Conservation (phyloP, 2,113 vertebrate genomes). For the Menura novaehollandiae region DNA sequence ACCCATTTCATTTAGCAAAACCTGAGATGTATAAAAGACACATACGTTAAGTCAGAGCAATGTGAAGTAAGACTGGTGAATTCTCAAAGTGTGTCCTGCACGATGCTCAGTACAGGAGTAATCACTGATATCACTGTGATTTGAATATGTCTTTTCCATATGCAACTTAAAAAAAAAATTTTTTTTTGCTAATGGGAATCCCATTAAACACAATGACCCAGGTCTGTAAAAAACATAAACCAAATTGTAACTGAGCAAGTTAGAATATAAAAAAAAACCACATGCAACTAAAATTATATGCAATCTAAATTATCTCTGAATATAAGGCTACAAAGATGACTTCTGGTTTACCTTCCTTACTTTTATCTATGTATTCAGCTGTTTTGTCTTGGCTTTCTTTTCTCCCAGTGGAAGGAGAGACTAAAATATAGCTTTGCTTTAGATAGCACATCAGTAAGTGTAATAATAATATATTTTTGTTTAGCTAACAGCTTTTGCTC, state of each 20-base stretch:
- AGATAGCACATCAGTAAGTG: slow-evolving; percentile 36
- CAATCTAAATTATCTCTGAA: neutral
- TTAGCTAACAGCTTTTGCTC: slow-evolving; percentile 59
- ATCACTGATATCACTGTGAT: neutral
- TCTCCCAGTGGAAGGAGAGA: neutral
- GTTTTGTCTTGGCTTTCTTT: slow-evolving; percentile 33
- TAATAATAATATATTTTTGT: slow-evolving; percentile 37
- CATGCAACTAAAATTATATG: neutral
- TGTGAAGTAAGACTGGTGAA: neutral
- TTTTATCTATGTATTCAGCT: slow-evolving; percentile 12
- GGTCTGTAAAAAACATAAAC: neutral
- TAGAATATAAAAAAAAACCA: neutral
- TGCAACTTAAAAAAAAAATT: neutral
- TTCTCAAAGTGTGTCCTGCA: neutral
- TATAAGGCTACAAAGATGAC: neutral
- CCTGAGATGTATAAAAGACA: neutral
- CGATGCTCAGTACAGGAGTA: neutral
- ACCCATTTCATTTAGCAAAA: neutral
- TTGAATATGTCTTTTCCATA: neutral
- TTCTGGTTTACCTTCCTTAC: neutral
- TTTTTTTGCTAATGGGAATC: neutral
- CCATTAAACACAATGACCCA: neutral
- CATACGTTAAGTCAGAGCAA: neutral
- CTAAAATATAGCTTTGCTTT: slow-evolving; percentile 44
- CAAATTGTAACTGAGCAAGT: neutral